Evolutionary conservation across 2,113 vertebrate genomes (phyloP), one percentile per base, ranked within the genome.

Genomic region (Prunella himalayana): DNA sequence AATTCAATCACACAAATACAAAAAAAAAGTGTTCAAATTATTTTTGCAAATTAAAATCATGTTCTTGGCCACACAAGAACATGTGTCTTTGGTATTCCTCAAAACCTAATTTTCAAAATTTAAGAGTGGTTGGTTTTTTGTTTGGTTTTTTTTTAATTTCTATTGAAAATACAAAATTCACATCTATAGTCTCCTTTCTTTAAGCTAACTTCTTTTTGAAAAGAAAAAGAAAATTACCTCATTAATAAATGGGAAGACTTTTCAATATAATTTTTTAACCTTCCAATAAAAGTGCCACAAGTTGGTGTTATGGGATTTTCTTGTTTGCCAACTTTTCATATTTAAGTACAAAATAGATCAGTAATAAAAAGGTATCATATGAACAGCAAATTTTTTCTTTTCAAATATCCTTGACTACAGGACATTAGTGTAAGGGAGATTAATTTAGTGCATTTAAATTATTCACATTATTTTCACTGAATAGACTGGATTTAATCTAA

Each of bases 401-500:
- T 92, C 7, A 80, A 50, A 54, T 50, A 86, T 59, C 13, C 11
- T 64, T 73, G 14, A n/a, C 39, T 91, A 56, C 12, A 81, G 50
- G 35, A 61, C 28, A n/a, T 70, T 66, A 70, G 13, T 12, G 14
- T 25, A 69, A 84, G 28, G 15, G 25, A 78, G 64, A 86, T 82
- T 93, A 90, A 78, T 82, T 79, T 53, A 66, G 9, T 54, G 5
- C 12, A 51, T 51, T 82, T 92, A 71, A 93, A 90, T 82, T 85
- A 71, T 92, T 94, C 47, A 82, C 23, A 39, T n/a, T 53, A 68
- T 13, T 82, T 85, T 82, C 49, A 64, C 7, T 82, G 33, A 82
- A 82, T 63, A 49, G 31, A 78, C 2, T 82, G 27, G 14, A 64
- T 60, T 42, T 28, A 81, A 70, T 61, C 13, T 49, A 84, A 54